These are phyloP conservation scores for Argyresthia goedartella DNA, from an alignment of 2,888 invertebrate species.

Conservation along the genomic window DNA sequence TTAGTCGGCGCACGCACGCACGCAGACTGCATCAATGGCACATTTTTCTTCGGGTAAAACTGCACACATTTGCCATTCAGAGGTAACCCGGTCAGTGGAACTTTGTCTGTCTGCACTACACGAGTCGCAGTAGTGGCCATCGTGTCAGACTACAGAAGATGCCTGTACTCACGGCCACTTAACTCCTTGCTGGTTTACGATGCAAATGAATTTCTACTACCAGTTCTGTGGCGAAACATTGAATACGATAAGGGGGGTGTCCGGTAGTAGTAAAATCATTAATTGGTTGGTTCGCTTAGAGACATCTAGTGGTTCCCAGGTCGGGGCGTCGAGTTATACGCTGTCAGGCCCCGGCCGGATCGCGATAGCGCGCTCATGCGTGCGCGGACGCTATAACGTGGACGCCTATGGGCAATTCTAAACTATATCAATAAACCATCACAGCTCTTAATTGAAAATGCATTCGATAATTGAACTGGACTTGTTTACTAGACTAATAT, in stretches of 20 bases:
- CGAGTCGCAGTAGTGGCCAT: no score
- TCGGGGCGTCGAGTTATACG: slow-evolving; percentile 31
- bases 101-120: slow-evolving; percentile 30
- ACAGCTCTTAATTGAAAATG: slow-evolving; percentile 33
- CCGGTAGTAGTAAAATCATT: background rate
- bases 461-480: slow-evolving; percentile 23
- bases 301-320: slow-evolving; percentile 21
- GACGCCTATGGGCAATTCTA: slow-evolving; percentile 26
- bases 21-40: slow-evolving; percentile 55
- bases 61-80: slow-evolving; percentile 64
- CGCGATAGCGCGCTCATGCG: slow-evolving; percentile 37
- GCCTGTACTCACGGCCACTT: no score
- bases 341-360: slow-evolving; percentile 26
- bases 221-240: background rate
- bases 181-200: no score
- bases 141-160: background rate
- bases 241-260: background rate
- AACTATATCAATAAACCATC: slow-evolving; percentile 40
- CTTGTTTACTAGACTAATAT: slow-evolving; percentile 1
- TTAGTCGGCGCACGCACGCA: slow-evolving; percentile 62
- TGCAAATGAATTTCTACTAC: no score
- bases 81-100: slow-evolving; percentile 65
- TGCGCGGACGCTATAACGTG: slow-evolving; percentile 33
- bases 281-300: slow-evolving; percentile 5
- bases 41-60: slow-evolving; percentile 62